Evolutionary conservation across 1,140 invertebrate genomes (phyloP), one percentile per base, ranked within the genome.

Genomic region (Drosophila cardini): DNA sequence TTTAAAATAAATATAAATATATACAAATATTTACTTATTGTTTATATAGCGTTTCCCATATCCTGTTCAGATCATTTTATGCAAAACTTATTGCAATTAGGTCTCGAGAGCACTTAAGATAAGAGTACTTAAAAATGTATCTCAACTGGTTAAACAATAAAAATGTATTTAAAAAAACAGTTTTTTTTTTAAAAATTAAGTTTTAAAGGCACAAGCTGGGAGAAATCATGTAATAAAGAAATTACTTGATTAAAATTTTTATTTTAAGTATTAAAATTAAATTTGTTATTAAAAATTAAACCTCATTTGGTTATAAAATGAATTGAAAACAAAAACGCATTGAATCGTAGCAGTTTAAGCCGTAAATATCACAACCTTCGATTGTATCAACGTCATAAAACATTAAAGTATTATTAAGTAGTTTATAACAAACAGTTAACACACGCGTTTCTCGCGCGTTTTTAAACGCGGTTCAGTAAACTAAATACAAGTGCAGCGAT

Each of bases 381-480:
- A 26, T 5, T 7, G 18, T 48, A 21, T 61, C 15, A 57, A 56
- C 42, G 21, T 40, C 56, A 57, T 11, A 38, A 13, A n/a, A 43
- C 40, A 57, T 36, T 45, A 1, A 42, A 8, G 9, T 34, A 16
- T 21, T 34, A 34, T 7, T 8, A 32, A 40, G 36, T 52, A 52
- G 42, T 57, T 64, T 50, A 57, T 55, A 10, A 10, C 26, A 21
- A 45, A 52, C 21, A 26, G 16, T 13, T 45, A n/a, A 52, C n/a
- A 6, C 16, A 13, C 36, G 70, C 55, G 55, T 36, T 57, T 57
- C 38, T 1, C 15, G 46, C 15, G 67, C 57, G 48, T 68, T 68
- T 72, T 72, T 68, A 15, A 18, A 1, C 40, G 56, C 71, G 55
- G 48, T 73, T 69, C 64, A 61, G 40, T 69, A 52, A 69, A 73